Evolutionary conservation across 2,888 invertebrate genomes (phyloP).

Genomic region (Athalia cordata): DNA sequence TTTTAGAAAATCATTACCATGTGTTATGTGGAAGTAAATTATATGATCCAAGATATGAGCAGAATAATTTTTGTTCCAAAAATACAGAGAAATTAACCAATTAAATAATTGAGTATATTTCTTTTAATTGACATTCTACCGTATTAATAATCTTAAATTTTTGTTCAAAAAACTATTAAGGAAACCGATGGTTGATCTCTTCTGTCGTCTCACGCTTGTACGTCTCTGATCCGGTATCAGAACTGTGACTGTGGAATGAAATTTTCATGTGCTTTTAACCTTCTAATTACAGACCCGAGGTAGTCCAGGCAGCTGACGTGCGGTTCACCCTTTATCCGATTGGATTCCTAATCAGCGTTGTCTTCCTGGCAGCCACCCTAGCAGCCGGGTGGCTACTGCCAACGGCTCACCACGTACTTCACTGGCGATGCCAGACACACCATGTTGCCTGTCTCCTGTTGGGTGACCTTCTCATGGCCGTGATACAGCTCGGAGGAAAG

Average conservation of each 20-base stretch:
- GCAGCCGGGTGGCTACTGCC: constrained; percentile 87
- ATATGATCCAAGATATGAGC: too few relatives aligned
- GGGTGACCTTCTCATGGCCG: constrained; percentile 86
- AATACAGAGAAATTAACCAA: too few relatives aligned
- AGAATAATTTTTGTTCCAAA: too few relatives aligned
- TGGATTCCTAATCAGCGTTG: constrained; percentile 86
- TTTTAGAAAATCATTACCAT: too few relatives aligned
- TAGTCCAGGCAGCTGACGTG: constrained; percentile 71
- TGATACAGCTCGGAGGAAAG: constrained; percentile 83
- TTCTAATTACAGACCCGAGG: constrained; percentile 53
- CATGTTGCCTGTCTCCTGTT: constrained; percentile 89
- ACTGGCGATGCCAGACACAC: constrained; percentile 92
- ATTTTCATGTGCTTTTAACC: constrained; percentile 43
- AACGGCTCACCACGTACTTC: constrained; percentile 89
- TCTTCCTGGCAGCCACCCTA: constrained; percentile 88
- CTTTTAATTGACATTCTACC: too few relatives aligned
- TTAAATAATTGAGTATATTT: too few relatives aligned
- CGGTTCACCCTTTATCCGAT: constrained; percentile 85
- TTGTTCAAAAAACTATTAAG: too few relatives aligned
- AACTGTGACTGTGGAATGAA: not conserved
- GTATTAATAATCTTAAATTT: too few relatives aligned
- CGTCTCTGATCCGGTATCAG: not conserved
- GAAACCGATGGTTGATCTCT: too few relatives aligned
- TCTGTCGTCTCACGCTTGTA: not conserved
- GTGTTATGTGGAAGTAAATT: too few relatives aligned